Evolutionary conservation across 2,888 invertebrate genomes (phyloP), one percentile per base, ranked within the genome.

Genomic region (Drosophila borealis): DNA sequence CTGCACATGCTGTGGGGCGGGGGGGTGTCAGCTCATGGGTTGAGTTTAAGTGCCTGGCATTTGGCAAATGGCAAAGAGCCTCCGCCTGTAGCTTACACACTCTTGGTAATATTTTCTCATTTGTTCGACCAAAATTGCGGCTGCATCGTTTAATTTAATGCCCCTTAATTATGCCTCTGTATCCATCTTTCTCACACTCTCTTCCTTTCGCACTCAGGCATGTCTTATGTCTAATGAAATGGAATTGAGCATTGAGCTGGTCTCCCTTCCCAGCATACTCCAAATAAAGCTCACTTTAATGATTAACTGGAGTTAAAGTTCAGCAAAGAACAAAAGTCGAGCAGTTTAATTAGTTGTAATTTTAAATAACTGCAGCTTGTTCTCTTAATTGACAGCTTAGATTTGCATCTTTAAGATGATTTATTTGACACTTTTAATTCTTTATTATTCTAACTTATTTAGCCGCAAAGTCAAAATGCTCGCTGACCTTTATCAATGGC

Each of bases 21-120:
- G 13, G 39, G 49, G 17, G 13, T 34, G 25, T 21, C 14, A 42
- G 37, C 13, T 34, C 41, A 48, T 41, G 53, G 54, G 57, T 25
- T 49, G 54, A 60, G 78, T 64, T 78, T 75, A 88, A 88, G 88
- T 86, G 86, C 69, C 67, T 73, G 78, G 63, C 81, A 88, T 88
- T 76, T 78, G 80, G 63, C 51, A 82, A 84, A 88, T 82, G 81
- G 57, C 73, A 80, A 71, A 80, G 66, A 68, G 62, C 25, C 59
- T 39, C 33, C 34, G 39, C 44, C 59, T 65, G 66, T 64, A 21
- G 34, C 64, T 48, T 19, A 70, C 39, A 57, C 45, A 36, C 29
- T 49, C 33, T 50, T 60, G 48, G 73, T 67, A 67, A 74, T 77
- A 86, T 63, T 83, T 80, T 83, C 56, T 62, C 85, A 88, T 81